Percentiles rank a stretch among this genome's conserved stretches.
Evolutionary conservation across 1,140 invertebrate genomes (phyloP).

Genomic region (Orius insidiosus): DNA sequence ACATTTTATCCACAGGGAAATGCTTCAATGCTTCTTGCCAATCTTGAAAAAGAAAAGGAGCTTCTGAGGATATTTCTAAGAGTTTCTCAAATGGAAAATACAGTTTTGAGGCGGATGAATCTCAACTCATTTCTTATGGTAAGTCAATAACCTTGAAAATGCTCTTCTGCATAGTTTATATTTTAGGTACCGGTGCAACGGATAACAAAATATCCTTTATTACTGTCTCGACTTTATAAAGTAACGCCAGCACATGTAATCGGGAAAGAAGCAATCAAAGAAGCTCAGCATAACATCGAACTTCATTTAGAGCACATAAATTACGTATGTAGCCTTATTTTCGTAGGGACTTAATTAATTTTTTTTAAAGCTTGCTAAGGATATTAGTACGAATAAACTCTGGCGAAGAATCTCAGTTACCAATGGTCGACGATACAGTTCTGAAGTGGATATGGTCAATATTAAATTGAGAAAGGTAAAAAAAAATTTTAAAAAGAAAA

Average conservation of each 20-base stretch:
- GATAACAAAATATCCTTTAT: slow-evolving; percentile 81
- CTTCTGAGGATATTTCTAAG: slow-evolving; percentile 81
- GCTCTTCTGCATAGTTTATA: slow-evolving; percentile 6
- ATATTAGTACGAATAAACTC: slow-evolving; percentile 64
- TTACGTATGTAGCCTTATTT: slow-evolving; percentile 32
- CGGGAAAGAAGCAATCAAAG: slow-evolving; percentile 48
- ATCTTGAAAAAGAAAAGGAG: slow-evolving; percentile 89
- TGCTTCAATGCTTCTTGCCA: slow-evolving; percentile 73
- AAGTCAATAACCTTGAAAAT: slow-evolving; percentile 24
- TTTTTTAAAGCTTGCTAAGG: slow-evolving; percentile 53
- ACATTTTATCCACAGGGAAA: too few species aligned
- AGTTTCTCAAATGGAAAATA: slow-evolving; percentile 93
- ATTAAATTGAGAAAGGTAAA: slow-evolving; percentile 63
- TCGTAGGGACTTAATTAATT: neutral
- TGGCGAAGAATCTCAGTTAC: slow-evolving; percentile 78
- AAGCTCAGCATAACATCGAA: slow-evolving; percentile 83
- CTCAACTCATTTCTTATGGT: slow-evolving; percentile 94
- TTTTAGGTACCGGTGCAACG: slow-evolving; percentile 67
- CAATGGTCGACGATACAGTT: slow-evolving; percentile 40
- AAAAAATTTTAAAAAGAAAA: too few species aligned
- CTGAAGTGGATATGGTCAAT: slow-evolving; percentile 67
- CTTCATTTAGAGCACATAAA: slow-evolving; percentile 89
- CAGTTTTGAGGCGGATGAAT: slow-evolving; percentile 82
- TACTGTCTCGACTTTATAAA: slow-evolving; percentile 76
- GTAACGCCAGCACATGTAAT: slow-evolving; percentile 70